Evolutionary conservation across 2,113 vertebrate species (phyloP).

Genomic region (Podocnemis expansa): DNA sequence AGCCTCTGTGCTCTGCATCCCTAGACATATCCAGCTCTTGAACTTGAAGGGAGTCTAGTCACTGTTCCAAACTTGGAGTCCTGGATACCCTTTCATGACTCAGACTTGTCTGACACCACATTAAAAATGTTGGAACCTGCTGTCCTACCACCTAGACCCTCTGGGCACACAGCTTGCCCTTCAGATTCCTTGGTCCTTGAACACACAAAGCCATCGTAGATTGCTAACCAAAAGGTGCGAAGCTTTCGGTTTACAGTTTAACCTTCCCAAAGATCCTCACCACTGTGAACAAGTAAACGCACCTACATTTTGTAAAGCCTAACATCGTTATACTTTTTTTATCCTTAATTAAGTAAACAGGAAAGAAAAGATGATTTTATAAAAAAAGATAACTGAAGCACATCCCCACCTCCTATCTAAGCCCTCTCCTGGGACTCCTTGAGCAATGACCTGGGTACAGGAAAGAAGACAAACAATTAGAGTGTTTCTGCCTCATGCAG

Average conservation of each 20-base stretch:
- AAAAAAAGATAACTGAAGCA: background rate
- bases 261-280: background rate
- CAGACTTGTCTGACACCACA: background rate
- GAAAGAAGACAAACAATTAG: background rate
- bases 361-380: background rate
- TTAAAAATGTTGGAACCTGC: background rate
- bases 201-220: background rate
- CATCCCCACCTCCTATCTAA: background rate
- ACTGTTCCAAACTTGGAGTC: background rate
- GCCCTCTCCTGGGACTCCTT: background rate
- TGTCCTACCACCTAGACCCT: background rate
- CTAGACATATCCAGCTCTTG: background rate
- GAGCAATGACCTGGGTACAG: background rate
- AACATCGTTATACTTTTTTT: background rate
- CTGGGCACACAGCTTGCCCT: background rate
- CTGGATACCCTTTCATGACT: background rate
- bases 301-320: background rate
- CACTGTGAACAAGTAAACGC: background rate
- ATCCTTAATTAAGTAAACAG: background rate
- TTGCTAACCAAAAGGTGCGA: background rate
- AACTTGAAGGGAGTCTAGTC: background rate
- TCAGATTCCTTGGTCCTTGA: background rate
- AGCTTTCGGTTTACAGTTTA: background rate
- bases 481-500: background rate
- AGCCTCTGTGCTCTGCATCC: background rate